Evolutionary conservation across 2,797 vertebrate species (phyloP), one percentile per base, ranked within the genome.

Genomic region (Coccyzus lansbergi): DNA sequence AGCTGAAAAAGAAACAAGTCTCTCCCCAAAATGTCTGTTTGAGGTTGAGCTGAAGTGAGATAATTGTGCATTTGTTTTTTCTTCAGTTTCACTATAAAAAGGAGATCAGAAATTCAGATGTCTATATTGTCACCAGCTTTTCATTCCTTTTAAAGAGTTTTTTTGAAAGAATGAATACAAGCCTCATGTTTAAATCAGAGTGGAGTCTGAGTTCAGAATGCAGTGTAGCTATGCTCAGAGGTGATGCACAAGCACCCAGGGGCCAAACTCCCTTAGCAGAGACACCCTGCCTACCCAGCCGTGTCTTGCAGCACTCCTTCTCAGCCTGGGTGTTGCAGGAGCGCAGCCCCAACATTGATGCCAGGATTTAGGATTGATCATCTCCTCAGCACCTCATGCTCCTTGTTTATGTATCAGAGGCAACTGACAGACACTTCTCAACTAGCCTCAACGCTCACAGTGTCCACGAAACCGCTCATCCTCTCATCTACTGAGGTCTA

Each of bases 221-320:
- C 20, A 62, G 34, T 0, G 1, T 3, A 4, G 11, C n/a, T 88
- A 83, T 14, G 3, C 33, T 42, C 7, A 2, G 17, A 15, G 22
- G 5, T 0, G 2, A 69, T 31, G 20, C 1, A 0, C 20, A 59
- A 53, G 46, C 3, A 9, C 7, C 21, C 0, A 4, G 12, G 20
- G 38, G 26, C 44, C 63, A 10, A 80, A 15, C 7, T 12, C 44
- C 29, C 34, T 29, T 38, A 44, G 19, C n/a, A 71, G 28, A 76
- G 52, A 15, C 52, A 38, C 34, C 6, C 8, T 52, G 17, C 18
- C 33, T 44, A 48, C 42, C 25, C 42, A 38, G 34, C 14, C 1
- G 0, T 31, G 17, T 52, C 44, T 71, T 6, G 1, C 46, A 53
- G 44, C 40, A 20, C 56, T 63, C 15, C 15, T 68, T 40, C 49